These are phyloP conservation scores for Paralinhomoeus sp. DNA, from an alignment of 2,888 invertebrate genomes.

Conservation along the genomic window DNA sequence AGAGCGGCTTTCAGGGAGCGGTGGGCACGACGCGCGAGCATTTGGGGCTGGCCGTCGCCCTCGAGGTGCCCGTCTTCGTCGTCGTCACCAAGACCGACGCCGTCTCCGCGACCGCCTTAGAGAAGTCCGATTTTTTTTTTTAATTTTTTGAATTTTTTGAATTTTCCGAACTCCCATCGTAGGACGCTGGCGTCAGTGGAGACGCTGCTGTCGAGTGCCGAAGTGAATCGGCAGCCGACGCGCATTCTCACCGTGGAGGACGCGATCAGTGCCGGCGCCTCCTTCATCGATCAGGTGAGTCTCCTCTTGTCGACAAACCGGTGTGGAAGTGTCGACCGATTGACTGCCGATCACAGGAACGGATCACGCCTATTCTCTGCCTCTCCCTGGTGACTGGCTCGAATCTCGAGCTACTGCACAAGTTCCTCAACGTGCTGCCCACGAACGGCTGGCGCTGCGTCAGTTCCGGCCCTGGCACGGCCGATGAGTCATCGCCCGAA, in stretches of 20 bases:
- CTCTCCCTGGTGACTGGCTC: conserved; percentile 9
- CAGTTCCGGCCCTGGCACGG: too few relatives aligned
- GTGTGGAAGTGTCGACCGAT: not conserved
- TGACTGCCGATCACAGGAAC: conserved; percentile 34
- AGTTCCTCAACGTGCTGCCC: conserved; percentile 33
- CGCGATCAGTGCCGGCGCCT: conserved; percentile 47
- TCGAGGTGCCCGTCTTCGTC: conserved; percentile 57
- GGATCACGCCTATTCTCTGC: conserved; percentile 39
- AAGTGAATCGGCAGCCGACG: conserved; percentile 41
- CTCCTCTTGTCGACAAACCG: not conserved
- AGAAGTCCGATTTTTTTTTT: conserved; percentile 10
- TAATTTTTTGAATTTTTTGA: conserved; percentile 1
- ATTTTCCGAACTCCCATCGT: conserved; percentile 3
- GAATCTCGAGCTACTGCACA: conserved; percentile 29
- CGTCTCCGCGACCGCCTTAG: conserved; percentile 32
- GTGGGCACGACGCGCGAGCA: conserved; percentile 57
- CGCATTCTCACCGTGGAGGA: conserved; percentile 45
- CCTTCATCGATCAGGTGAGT: conserved; percentile 27
- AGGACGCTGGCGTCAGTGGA: conserved; percentile 35
- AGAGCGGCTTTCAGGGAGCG: conserved; percentile 13
- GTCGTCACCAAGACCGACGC: conserved; percentile 81
- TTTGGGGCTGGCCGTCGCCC: conserved; percentile 43
- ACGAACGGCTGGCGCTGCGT: not conserved
- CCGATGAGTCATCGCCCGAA: too few relatives aligned
- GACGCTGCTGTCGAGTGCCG: conserved; percentile 41